Evolutionary conservation across 2,797 vertebrate species (phyloP), one percentile per base, ranked within the genome.

Genomic region (Anguilla pacifica): DNA sequence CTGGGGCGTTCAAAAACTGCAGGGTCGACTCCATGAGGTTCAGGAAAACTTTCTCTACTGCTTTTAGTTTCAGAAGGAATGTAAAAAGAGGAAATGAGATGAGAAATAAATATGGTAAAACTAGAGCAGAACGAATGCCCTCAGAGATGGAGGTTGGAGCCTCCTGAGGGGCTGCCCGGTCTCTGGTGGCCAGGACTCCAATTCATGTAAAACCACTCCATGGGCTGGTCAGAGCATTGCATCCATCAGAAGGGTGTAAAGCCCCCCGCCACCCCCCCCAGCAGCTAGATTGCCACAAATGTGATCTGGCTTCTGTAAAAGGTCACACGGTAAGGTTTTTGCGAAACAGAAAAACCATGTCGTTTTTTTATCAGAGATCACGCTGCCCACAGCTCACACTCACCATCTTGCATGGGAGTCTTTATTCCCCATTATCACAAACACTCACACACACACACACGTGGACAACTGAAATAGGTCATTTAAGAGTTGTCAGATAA

Each of bases 331-430:
- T 79, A 89, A 90, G 89, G 89, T 86, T 89, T 87, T 88, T 87
- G 79, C 88, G 28, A 85, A 84, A 88, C 91, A 89, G 35, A 83
- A 70, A 59, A 51, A 55, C 89, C 91, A 88, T 90, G 51, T 85
- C 90, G 91, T 93, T 94, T 92, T 94, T 94, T 94, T 90, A 91
- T 91, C 82, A 59, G 77, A 89, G 88, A 92, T 92, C 89, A 92
- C 88, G 86, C 85, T 28, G 10, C 3, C 22, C 25, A 89, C 82
- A 70, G 64, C 25, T 70, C 64, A 0, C 55, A 93, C 93, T 95
- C 94, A 83, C 11, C 0, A 25, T 9, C 13, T 87, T 74, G 89
- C 64, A 90, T 90, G 92, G 91, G 90, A 92, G 90, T 15, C 51
- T 74, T 25, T 67, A 83, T 87, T 88, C 84, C 89, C 85, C 74